Evolutionary conservation across 2,888 invertebrate species (phyloP).

Genomic region (Drosophila prolongata): DNA sequence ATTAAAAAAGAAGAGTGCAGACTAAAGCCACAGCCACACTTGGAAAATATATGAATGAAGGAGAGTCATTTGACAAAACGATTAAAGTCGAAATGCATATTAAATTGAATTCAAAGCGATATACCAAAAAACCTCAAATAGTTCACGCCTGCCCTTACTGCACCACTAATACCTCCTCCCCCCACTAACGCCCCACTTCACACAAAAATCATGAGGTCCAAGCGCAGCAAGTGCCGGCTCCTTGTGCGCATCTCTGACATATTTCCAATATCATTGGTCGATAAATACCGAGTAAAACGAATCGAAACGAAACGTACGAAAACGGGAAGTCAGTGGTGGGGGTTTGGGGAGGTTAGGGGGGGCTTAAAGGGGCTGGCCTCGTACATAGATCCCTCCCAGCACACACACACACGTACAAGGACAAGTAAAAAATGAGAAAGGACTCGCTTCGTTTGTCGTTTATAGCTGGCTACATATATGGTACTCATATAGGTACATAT

Average conservation of each 20-base stretch:
- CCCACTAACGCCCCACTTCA: not conserved
- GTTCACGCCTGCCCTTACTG: not conserved
- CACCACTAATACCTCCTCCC: not conserved
- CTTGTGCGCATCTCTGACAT: constrained; percentile 83
- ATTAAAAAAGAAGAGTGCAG: not conserved
- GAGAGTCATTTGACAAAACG: not conserved
- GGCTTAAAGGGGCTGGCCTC: constrained; percentile 27
- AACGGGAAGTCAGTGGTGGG: constrained; percentile 54
- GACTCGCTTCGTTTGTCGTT: constrained; percentile 26
- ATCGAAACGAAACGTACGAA: constrained; percentile 75
- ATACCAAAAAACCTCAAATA: no score
- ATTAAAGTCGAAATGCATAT: no score
- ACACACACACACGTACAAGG: constrained; percentile 48
- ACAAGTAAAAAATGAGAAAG: constrained; percentile 28
- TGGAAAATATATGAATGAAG: no score
- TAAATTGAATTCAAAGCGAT: no score
- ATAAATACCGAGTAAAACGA: constrained; percentile 80
- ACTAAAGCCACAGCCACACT: no score
- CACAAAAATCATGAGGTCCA: constrained; percentile 37
- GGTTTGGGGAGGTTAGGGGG: not conserved
- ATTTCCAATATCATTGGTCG: constrained; percentile 84
- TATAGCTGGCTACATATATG: constrained; percentile 11
- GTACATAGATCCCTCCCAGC: constrained; percentile 44
- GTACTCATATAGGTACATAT: not conserved
- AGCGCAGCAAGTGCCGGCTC: constrained; percentile 68